Base-by-base conservation (phyloP, 2,888 invertebrate genomes). In the Drosophila recens region DNA sequence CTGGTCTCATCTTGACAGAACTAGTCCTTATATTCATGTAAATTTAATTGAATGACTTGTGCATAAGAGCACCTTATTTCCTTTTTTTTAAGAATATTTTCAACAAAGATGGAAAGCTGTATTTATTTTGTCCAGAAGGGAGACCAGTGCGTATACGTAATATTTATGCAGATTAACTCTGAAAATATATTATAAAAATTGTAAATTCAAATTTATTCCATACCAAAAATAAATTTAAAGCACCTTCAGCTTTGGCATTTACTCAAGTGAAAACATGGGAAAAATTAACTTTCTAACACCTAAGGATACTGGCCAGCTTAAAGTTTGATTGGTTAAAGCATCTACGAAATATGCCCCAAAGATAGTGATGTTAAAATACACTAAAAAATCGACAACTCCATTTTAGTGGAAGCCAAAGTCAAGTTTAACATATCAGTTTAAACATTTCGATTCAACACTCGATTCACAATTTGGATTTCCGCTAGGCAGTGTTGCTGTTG, bases 11-110 rank as follows among this genome's bases (percentile, higher is more conserved):
- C 45, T 10, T 34, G 9, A 20, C 30, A 23, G 10, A 30, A 34
- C 38, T 11, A 43, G 11, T 49, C 30, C 15, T 36, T 2, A 10
- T 20, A 20, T 30, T 20, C 43, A 53, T 34, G 43, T 15, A 15
- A 34, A 53, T 36, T 36, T 17, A 46, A 38, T 62, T 54, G 36
- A 46, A 62, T 54, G 17, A 54, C 34, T 45, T 34, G 34, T 34
- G 17, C 53, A 30, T 30, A 42, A 30, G 15, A 33, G 53, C 38
- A 36, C 11, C 17, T n/a, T 0, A 27, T 15, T 30, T 15, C 40
- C 33, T 43, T 30, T 56, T 33, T 56, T 56, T 30, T 40, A 42
- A 17, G 53, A 38, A 40, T 27, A 10, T 38, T 38, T 5, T 27
- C 5, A 2, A 4, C 36, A 52, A 40, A 15, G 27, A 11, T 27